These are phyloP conservation scores for Biston stratarius DNA, from an alignment of 2,888 invertebrate species.

Conservation along the genomic window DNA sequence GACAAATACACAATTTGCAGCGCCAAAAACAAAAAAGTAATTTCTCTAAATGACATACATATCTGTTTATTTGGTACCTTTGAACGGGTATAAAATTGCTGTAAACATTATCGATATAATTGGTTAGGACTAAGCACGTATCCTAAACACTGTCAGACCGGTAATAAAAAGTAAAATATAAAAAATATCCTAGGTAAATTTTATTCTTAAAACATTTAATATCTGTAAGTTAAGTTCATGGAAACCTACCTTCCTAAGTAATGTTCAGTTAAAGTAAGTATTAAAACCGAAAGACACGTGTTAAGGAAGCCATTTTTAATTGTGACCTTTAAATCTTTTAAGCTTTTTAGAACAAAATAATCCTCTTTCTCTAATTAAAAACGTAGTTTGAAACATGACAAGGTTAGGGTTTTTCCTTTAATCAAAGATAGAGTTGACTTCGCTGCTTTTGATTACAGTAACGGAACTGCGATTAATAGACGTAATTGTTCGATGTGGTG, in stretches of 20 bases:
- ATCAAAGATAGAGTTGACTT: neutral
- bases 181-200: too few species aligned
- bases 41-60: too few species aligned
- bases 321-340: slow-evolving; percentile 8
- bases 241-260: neutral
- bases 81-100: too few species aligned
- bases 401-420: slow-evolving; percentile 11
- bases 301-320: neutral
- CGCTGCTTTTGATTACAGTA: neutral
- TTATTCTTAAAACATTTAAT: too few species aligned
- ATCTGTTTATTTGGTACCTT: too few species aligned
- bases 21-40: too few species aligned
- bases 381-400: slow-evolving; percentile 2
- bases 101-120: too few species aligned
- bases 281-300: neutral
- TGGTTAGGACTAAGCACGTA: too few species aligned
- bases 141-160: too few species aligned
- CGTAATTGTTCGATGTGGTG: neutral
- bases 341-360: slow-evolving; percentile 3
- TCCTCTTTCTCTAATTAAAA: slow-evolving; percentile 7
- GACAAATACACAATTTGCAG: too few species aligned
- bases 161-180: too few species aligned
- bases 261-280: neutral
- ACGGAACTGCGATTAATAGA: neutral
- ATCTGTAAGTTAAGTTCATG: neutral